phyloP scores from a whole-genome alignment of 2,797 vertebrate genomes.

The Arremon aurantiirostris region DNA sequence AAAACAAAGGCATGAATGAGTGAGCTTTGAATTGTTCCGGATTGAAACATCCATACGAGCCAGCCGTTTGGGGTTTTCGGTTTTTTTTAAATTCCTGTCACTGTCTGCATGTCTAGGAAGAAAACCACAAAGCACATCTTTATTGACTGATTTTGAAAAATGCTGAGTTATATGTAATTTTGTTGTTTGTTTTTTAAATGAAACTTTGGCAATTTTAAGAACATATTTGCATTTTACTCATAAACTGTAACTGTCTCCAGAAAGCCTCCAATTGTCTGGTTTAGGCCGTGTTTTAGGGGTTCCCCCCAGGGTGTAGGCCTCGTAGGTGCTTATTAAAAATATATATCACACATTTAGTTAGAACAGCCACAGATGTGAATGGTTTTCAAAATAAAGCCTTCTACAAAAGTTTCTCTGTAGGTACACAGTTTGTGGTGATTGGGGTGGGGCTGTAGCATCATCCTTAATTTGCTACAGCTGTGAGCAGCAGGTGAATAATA shows the following conservation, averaged over 20 bases:
- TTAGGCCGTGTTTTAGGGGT: background rate
- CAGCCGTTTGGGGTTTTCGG: fast-evolving
- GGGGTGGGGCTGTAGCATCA: background rate
- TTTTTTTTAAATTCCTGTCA: too few relatives aligned
- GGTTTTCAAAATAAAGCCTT: background rate
- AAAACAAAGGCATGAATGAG: background rate
- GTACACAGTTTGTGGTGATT: background rate
- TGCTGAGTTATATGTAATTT: background rate
- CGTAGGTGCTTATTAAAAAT: background rate
- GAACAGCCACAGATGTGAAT: background rate
- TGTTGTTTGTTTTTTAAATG: background rate
- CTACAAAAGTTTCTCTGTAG: background rate
- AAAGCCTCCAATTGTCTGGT: background rate
- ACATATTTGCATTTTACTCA: background rate
- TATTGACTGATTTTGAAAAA: background rate
- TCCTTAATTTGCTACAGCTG: fast-evolving
- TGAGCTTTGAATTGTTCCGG: background rate
- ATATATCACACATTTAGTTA: fast-evolving
- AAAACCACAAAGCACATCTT: background rate
- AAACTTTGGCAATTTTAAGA: background rate
- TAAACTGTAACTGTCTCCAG: background rate
- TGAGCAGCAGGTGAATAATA: background rate
- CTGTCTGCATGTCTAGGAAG: background rate
- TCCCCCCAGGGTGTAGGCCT: background rate
- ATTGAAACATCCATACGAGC: background rate